phyloP scores from a whole-genome alignment of 2,888 invertebrate genomes.

The Notodromas monacha region DNA sequence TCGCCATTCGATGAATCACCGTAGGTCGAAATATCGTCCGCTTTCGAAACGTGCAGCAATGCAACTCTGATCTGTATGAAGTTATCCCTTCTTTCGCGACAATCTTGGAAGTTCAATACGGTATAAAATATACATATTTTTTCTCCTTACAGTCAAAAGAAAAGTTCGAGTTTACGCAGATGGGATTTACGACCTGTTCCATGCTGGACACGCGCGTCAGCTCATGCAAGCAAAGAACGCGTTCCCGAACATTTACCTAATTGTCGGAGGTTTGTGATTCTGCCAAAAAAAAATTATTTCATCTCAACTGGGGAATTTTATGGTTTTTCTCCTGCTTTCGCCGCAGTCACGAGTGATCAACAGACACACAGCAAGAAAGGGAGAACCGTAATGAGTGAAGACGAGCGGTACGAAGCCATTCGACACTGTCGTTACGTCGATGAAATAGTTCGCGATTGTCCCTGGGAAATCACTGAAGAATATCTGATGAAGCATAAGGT shows the following conservation, averaged over 20 bases:
- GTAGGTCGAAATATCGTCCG: too few species aligned
- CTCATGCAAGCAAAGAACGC: slow-evolving; percentile 85
- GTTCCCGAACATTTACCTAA: slow-evolving; percentile 78
- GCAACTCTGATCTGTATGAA: too few species aligned
- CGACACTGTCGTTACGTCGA: slow-evolving; percentile 92
- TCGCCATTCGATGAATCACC: too few species aligned
- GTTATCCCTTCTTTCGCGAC: too few species aligned
- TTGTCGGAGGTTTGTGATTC: slow-evolving; percentile 52
- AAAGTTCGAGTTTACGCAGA: slow-evolving; percentile 84
- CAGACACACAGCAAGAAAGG: slow-evolving; percentile 74
- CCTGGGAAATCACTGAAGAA: slow-evolving; percentile 67
- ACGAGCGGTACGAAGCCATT: slow-evolving; percentile 81
- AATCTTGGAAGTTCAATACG: too few species aligned
- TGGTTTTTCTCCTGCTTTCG: too few species aligned
- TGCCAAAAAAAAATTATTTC: too few species aligned
- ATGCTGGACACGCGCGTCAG: slow-evolving; percentile 86
- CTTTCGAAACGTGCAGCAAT: too few species aligned
- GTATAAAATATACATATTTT: too few species aligned
- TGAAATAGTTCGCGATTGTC: slow-evolving; percentile 68
- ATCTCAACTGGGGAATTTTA: too few species aligned
- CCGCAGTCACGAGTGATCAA: slow-evolving; percentile 63
- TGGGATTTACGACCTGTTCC: slow-evolving; percentile 95
- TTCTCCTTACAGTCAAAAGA: too few species aligned
- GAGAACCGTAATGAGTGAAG: slow-evolving; percentile 77
- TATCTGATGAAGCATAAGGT: slow-evolving; percentile 64